Base-by-base conservation (phyloP, 2,797 vertebrate genomes). In the Alca torda region DNA sequence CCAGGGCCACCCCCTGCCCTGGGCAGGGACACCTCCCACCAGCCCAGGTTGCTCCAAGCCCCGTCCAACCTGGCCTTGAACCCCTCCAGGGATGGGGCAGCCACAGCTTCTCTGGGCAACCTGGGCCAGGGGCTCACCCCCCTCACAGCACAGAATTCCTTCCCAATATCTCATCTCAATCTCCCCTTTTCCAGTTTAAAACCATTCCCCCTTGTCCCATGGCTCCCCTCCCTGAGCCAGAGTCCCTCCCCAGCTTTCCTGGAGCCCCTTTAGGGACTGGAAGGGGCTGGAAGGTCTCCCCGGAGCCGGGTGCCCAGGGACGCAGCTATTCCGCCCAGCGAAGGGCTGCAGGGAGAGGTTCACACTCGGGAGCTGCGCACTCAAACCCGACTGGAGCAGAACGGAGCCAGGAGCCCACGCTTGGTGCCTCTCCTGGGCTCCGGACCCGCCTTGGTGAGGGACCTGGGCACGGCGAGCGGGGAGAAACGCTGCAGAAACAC, bases 391-490 rank as follows among this genome's bases (percentile, higher is more conserved):
- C 69, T 56, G 68, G 51, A 43, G 16, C 2, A 23, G 65, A 67
- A 21, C 5, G 4, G 28, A 83, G 64, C 80, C 21, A 19, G 51
- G 41, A 69, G 41, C 16, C 15, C 17, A 14, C 3, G 14, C 45
- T 28, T 4, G 1, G 35, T 69, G 72, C 57, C 37, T 37, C 31
- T 61, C 14, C 76, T 35, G 26, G 56, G 69, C 43, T 61, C 43
- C 0, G 0, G 10, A 46, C 20, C 41, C 9, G 0, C 20, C 70
- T 84, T 65, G 70, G 74, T 25, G 45, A 35, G 23, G 67, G 57
- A 63, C 10, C 63, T 46, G 57, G 41, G 15, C 60, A 1, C 0
- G 0, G 39, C 0, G 7, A 28, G n/a, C 25, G 57, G n/a, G n/a
- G 24, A 28, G n/a, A 48, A 45, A 4, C 1, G 10, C 33, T 14